Percentiles rank a stretch among this genome's conserved stretches.
These are phyloP conservation scores for Cyclophora albipunctata DNA, from an alignment of 2,888 invertebrate species.

Conservation along the genomic window DNA sequence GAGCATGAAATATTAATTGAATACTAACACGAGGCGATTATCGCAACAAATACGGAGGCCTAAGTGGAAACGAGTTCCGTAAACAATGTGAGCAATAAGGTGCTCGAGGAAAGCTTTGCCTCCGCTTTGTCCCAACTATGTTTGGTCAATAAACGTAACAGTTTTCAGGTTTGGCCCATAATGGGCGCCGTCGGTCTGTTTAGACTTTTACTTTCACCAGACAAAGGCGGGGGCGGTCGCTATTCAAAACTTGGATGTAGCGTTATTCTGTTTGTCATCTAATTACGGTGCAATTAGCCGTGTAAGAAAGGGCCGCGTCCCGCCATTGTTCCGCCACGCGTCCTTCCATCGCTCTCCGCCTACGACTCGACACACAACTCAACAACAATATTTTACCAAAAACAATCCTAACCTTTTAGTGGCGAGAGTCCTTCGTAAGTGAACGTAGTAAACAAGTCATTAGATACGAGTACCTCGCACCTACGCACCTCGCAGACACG, in stretches of 20 bases:
- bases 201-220: constrained; percentile 56
- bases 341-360: constrained; percentile 24
- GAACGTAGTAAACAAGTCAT: constrained; percentile 6
- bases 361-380: constrained; percentile 12
- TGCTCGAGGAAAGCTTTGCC: constrained; percentile 20
- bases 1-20: no score
- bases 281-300: constrained; percentile 43
- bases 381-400: background rate
- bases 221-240: constrained; percentile 36
- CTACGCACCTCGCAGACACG: constrained; percentile 9
- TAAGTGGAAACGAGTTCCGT: constrained; percentile 2
- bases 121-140: constrained; percentile 19
- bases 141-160: constrained; percentile 20
- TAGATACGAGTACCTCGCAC: constrained; percentile 8
- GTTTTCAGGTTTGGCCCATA: constrained; percentile 29
- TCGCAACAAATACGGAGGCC: no score
- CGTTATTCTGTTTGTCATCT: constrained; percentile 48
- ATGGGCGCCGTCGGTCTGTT: constrained; percentile 28
- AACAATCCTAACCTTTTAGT: constrained; percentile 5
- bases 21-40: no score
- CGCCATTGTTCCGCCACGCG: constrained; percentile 38
- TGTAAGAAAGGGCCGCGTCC: constrained; percentile 26
- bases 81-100: constrained; percentile 11
- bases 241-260: constrained; percentile 37
- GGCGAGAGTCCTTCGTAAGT: constrained; percentile 8